Evolutionary conservation across 2,797 vertebrate genomes (phyloP).

Genomic region (Merluccius polli): DNA sequence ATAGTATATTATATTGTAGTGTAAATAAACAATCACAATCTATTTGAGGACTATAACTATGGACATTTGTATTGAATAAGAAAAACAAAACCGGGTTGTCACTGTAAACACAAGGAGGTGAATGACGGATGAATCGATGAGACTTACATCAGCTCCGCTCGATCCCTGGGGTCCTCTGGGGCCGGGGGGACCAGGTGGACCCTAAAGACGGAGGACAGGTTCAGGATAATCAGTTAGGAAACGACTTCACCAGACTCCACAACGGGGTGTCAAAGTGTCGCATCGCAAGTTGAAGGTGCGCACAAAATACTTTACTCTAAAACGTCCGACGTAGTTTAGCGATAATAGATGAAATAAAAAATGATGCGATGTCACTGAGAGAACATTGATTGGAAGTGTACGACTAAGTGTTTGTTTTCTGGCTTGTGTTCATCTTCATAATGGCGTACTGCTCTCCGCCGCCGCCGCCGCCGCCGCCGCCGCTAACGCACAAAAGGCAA

Average conservation of each 20-base stretch:
- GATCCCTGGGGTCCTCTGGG: constrained; percentile 95
- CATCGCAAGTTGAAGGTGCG: too few species aligned
- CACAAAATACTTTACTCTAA: neutral
- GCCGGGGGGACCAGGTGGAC: constrained; percentile 95
- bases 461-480: too few species aligned
- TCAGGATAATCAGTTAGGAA: neutral
- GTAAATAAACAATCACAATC: neutral
- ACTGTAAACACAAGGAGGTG: neutral
- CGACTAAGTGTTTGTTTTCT: neutral
- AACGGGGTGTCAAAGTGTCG: neutral
- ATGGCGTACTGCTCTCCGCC: neutral
- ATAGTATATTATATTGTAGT: neutral
- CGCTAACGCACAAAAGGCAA: neutral
- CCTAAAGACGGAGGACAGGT: constrained; percentile 64
- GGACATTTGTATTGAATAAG: neutral
- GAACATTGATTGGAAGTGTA: neutral
- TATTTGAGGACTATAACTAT: neutral
- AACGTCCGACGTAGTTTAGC: too few species aligned
- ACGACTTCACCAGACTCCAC: neutral
- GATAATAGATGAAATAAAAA: too few species aligned
- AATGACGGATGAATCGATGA: neutral
- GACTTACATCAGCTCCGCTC: constrained; percentile 90
- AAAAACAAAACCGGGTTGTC: neutral
- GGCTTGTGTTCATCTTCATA: neutral
- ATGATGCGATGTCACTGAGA: neutral